phyloP scores from a whole-genome alignment of 2,113 vertebrate genomes.

The Eclectus roratus region DNA sequence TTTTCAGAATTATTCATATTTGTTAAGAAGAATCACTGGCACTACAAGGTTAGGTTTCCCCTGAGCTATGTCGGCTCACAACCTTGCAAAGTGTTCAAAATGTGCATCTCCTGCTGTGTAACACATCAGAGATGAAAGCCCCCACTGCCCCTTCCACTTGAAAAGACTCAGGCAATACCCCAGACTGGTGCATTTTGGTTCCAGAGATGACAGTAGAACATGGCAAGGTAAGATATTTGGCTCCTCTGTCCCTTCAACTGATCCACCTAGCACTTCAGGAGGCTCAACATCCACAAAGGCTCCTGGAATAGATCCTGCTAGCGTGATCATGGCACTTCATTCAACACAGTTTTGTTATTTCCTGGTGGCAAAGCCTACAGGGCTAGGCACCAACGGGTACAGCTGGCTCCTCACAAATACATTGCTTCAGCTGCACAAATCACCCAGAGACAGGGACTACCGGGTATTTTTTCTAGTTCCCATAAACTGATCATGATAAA shows the following conservation, averaged over 20 bases:
- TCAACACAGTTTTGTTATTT: not conserved
- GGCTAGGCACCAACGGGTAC: not conserved
- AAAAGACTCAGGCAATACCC: not conserved
- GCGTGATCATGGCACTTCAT: not conserved
- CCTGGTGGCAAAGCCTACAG: not conserved
- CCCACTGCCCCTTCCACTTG: not conserved
- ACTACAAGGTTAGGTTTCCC: not conserved
- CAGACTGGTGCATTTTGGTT: not conserved
- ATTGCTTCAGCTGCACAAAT: not conserved
- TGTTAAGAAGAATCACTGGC: conserved; percentile 18
- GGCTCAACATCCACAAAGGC: not conserved
- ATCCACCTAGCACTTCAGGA: not conserved
- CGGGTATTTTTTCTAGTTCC: not conserved
- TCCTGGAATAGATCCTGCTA: not conserved
- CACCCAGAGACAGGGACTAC: not conserved
- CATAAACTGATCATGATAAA: not conserved
- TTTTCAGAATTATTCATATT: conserved; percentile 57
- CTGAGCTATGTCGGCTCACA: conserved; percentile 20
- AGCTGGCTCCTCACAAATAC: not conserved
- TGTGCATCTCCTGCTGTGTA: not conserved
- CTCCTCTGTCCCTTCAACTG: not conserved
- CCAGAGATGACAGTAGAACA: not conserved
- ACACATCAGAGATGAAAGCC: not conserved
- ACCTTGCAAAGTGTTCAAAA: not conserved
- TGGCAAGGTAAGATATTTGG: not conserved